Conservation (phyloP, 2,113 vertebrate species). For the Coptodon rendalli region DNA sequence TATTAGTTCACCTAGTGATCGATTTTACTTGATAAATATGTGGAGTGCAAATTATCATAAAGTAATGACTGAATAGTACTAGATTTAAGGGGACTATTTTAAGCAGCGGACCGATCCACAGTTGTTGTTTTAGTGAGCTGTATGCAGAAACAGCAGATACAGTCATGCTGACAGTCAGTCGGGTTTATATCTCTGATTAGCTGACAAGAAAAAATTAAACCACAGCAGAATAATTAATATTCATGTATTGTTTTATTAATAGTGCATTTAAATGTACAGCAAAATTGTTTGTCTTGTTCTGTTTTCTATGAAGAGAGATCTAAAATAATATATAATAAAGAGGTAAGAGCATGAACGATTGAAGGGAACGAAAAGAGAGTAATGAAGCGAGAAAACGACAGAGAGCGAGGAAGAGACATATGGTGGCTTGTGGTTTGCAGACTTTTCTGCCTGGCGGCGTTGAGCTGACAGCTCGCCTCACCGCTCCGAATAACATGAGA, state of each 20-base stretch:
- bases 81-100: neutral
- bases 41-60: neutral
- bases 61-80: neutral
- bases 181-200: neutral
- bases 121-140: neutral
- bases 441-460: slow-evolving; percentile 39
- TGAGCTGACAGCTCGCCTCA: slow-evolving; percentile 34
- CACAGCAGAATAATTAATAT: neutral
- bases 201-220: neutral
- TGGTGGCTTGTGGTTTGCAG: slow-evolving; percentile 42
- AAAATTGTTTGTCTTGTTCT: neutral
- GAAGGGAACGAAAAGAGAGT: neutral
- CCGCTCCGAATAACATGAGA: slow-evolving; percentile 6
- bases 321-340: neutral
- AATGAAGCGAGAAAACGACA: slow-evolving; percentile 33
- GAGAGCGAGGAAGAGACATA: slow-evolving; percentile 32
- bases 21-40: neutral
- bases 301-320: neutral
- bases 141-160: neutral
- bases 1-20: neutral
- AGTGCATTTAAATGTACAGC: neutral
- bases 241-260: neutral
- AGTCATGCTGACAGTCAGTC: neutral
- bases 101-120: neutral
- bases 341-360: neutral